Percentiles rank a stretch among this genome's conserved stretches.
Conservation (phyloP, 2,888 invertebrate genomes). For the Agrochola lota region DNA sequence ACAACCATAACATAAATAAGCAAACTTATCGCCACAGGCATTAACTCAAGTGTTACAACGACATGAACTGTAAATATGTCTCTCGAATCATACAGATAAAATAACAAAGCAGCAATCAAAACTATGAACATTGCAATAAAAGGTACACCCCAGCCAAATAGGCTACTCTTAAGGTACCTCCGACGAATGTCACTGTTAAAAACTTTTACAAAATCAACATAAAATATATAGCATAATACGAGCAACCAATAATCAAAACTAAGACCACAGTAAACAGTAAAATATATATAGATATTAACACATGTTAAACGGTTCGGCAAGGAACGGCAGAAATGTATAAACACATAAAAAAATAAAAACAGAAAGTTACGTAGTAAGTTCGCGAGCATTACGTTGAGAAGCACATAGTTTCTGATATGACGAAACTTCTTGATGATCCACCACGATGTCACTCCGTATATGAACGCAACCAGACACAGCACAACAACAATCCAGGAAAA, state of each 20-base stretch:
- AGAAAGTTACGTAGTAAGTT: slow-evolving; percentile 8
- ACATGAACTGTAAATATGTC: slow-evolving; percentile 16
- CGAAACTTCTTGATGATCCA: not conserved
- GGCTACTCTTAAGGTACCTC: slow-evolving; percentile 12
- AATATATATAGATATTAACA: not conserved
- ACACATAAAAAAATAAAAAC: not conserved
- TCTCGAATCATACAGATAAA: not conserved
- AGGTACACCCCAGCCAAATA: slow-evolving; percentile 22
- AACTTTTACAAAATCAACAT: slow-evolving; percentile 25
- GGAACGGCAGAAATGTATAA: not conserved
- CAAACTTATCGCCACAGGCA: not conserved
- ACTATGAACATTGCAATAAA: not conserved
- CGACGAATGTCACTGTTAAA: slow-evolving; percentile 10
- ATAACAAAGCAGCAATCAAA: not conserved
- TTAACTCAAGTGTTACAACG: not conserved
- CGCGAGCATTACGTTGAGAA: slow-evolving; percentile 6
- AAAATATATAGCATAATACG: slow-evolving; percentile 26
- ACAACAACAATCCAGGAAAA: slow-evolving; percentile 3
- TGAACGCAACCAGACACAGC: not conserved
- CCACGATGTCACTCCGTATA: slow-evolving; percentile 2
- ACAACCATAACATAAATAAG: slow-evolving; percentile 15
- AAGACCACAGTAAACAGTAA: not conserved
- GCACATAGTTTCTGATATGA: not conserved
- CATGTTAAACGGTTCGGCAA: not conserved
- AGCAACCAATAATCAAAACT: slow-evolving; percentile 21